Evolutionary conservation across 2,113 vertebrate species (phyloP).

Genomic region (Trogon melanurus): DNA sequence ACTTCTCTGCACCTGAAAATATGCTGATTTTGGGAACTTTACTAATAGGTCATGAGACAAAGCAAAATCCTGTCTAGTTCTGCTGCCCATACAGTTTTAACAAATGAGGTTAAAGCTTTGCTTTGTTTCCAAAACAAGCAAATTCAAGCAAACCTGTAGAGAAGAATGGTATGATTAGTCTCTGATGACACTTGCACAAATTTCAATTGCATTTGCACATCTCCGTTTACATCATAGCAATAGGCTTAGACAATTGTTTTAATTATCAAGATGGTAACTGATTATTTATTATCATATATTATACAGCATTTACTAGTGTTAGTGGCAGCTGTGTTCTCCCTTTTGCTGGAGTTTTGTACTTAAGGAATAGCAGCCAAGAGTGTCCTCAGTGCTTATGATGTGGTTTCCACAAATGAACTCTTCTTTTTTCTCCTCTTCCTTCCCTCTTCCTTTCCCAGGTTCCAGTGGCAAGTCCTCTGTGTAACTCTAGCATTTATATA

Average conservation of each 20-base stretch:
- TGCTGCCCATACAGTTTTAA: constrained; percentile 39
- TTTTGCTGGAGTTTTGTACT: background rate
- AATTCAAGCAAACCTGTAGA: constrained; percentile 35
- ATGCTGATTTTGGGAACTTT: constrained; percentile 29
- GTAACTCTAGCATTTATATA: background rate
- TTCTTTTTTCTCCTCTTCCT: background rate
- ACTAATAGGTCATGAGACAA: background rate
- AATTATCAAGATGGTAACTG: background rate
- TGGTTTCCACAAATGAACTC: background rate
- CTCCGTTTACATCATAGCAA: background rate
- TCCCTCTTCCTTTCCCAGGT: background rate
- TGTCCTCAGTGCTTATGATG: background rate
- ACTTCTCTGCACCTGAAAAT: background rate
- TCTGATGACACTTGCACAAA: constrained; percentile 15
- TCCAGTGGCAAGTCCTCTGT: background rate
- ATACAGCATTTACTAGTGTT: background rate
- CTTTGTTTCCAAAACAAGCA: constrained; percentile 50
- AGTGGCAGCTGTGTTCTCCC: background rate
- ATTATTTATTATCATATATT: background rate
- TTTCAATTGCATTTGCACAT: background rate
- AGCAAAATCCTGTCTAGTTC: background rate
- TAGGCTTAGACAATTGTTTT: background rate
- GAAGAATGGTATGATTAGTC: background rate
- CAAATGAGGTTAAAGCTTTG: constrained; percentile 41
- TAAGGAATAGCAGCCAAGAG: background rate